Percentiles rank a stretch among this genome's conserved stretches.
These are phyloP conservation scores for Nephrocerus scutellatus DNA, from an alignment of 2,888 invertebrate genomes.

Conservation along the genomic window DNA sequence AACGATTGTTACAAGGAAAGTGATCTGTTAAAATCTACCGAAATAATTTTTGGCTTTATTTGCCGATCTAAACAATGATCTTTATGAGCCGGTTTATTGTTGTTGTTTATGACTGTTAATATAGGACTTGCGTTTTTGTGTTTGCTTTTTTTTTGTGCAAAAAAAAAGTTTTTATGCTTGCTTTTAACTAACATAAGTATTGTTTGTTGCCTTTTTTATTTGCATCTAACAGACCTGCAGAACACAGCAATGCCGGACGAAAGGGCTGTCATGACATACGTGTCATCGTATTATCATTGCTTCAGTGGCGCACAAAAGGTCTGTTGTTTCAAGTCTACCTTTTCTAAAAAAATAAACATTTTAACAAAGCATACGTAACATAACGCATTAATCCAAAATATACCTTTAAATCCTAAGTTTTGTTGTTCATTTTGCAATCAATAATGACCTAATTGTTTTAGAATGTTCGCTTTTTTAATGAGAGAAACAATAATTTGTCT, in stretches of 20 bases:
- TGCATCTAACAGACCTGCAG: constrained; percentile 51
- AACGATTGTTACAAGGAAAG: no score
- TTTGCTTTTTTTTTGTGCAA: constrained; percentile 18
- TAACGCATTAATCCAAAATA: background rate
- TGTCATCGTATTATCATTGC: constrained; percentile 99
- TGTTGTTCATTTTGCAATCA: constrained; percentile 12
- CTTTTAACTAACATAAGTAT: constrained; percentile 23
- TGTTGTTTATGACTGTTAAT: no score
- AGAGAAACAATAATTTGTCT: constrained; percentile 17
- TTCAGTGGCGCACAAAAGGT: constrained; percentile 99
- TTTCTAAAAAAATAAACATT: background rate
- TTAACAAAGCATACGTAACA: background rate
- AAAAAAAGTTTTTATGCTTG: constrained; percentile 21
- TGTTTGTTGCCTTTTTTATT: constrained; percentile 26
- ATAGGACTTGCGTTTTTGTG: no score
- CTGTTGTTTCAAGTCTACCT: constrained; percentile 43
- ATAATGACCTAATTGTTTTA: constrained; percentile 9
- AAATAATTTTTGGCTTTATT: no score
- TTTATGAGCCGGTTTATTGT: no score
- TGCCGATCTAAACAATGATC: no score
- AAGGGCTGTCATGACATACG: constrained; percentile 99
- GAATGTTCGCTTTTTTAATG: constrained; percentile 7
- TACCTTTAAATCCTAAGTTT: constrained; percentile 7
- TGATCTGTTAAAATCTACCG: no score
- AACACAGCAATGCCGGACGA: constrained; percentile 99